Conservation (phyloP, 2,113 vertebrate species). For the Ascaphus truei region DNA sequence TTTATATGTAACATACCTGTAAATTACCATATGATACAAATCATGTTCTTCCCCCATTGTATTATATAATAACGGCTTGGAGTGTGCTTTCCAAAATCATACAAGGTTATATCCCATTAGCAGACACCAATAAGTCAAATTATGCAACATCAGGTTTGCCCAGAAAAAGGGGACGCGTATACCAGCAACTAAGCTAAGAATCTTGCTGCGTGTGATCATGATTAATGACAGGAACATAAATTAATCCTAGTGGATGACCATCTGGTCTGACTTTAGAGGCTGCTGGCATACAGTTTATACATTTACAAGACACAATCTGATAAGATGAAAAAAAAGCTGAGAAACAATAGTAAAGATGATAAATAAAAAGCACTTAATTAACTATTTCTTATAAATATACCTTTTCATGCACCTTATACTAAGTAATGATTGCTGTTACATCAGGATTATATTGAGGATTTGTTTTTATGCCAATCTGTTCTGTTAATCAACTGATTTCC, state of each 20-base stretch:
- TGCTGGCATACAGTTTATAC: neutral
- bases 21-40: no score
- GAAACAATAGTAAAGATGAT: neutral
- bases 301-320: neutral
- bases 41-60: neutral
- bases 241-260: slow-evolving; percentile 16
- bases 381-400: neutral
- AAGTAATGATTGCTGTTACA: neutral
- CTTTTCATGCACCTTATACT: neutral
- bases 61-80: neutral
- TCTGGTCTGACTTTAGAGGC: slow-evolving; percentile 15
- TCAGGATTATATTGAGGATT: neutral
- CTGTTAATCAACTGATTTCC: neutral
- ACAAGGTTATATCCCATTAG: slow-evolving; percentile 30
- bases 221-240: slow-evolving; percentile 20
- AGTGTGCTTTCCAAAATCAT: neutral
- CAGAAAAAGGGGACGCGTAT: neutral
- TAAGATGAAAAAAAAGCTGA: neutral
- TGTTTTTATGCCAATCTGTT: neutral
- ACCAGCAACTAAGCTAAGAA: slow-evolving; percentile 8
- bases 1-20: no score
- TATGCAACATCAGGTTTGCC: slow-evolving; percentile 27
- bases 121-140: slow-evolving; percentile 18
- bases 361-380: neutral
- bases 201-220: slow-evolving; percentile 7